Percentiles rank a stretch among this genome's conserved stretches.
Evolutionary conservation across 37 sponge, comb jelly and placozoan species (phyloP).

Genomic region (Crambe crambe): DNA sequence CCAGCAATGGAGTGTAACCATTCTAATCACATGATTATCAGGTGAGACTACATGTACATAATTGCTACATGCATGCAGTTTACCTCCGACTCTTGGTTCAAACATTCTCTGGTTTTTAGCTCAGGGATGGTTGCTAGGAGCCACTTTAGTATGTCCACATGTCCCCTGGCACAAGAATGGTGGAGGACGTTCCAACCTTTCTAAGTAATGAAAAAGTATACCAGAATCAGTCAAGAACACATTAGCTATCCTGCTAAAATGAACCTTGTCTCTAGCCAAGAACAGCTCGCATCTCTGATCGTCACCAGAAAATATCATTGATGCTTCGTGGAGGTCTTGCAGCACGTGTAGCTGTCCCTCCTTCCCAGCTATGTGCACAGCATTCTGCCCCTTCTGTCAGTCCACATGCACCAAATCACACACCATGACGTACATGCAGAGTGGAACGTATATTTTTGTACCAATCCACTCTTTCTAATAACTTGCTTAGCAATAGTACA

Average conservation of each 20-base stretch:
- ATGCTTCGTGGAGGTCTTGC: not conserved
- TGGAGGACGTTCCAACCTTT: slow-evolving; percentile 34
- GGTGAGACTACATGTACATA: no score
- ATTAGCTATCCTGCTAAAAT: not conserved
- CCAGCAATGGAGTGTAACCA: slow-evolving; percentile 48
- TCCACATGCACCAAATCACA: no score
- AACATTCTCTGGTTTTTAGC: not conserved
- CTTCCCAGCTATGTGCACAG: slow-evolving; percentile 17
- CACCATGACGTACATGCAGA: no score
- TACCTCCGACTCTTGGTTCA: slow-evolving; percentile 25
- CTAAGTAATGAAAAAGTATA: slow-evolving; percentile 2
- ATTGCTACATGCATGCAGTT: not conserved
- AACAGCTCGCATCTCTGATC: no score
- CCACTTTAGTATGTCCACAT: slow-evolving; percentile 22
- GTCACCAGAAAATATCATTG: no score
- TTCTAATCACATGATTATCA: no score
- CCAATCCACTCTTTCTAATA: no score
- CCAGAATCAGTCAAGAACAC: not conserved
- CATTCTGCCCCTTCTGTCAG: slow-evolving; percentile 24
- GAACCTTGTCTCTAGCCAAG: not conserved
- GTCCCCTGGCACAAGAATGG: slow-evolving; percentile 15
- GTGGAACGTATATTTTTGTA: no score
- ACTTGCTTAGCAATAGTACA: no score
- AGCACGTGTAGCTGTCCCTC: slow-evolving; percentile 15
- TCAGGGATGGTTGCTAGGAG: not conserved